phyloP scores from a whole-genome alignment of 2,797 vertebrate genomes.

The Odontamblyopus rebecca region DNA sequence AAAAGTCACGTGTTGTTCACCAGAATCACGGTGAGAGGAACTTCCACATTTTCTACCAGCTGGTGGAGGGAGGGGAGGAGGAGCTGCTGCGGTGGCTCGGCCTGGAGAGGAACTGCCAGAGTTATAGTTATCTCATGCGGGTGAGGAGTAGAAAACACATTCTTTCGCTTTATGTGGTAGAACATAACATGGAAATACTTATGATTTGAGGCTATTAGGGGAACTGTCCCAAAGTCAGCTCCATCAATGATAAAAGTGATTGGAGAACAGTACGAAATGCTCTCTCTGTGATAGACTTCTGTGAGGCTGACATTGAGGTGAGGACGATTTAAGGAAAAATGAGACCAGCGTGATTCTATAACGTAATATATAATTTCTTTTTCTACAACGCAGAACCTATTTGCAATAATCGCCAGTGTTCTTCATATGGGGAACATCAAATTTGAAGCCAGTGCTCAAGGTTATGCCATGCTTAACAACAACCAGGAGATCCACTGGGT shows the following conservation, averaged over 20 bases:
- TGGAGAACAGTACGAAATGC: slow-evolving; percentile 91
- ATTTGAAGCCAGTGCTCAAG: slow-evolving; percentile 83
- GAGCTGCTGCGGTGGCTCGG: slow-evolving; percentile 85
- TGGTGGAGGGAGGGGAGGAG: slow-evolving; percentile 88
- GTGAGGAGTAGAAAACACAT: slow-evolving; percentile 93
- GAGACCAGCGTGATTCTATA: neutral
- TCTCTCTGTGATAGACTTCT: slow-evolving; percentile 88
- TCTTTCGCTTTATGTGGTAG: neutral
- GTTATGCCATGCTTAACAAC: slow-evolving; percentile 78
- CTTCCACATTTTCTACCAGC: slow-evolving; percentile 98
- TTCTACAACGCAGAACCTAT: slow-evolving; percentile 79
- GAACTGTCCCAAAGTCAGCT: slow-evolving; percentile 85
- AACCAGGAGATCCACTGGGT: slow-evolving; percentile 87
- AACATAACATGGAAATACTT: neutral
- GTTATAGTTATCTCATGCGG: slow-evolving; percentile 90
- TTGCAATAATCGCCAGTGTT: slow-evolving; percentile 89
- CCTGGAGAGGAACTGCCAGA: slow-evolving; percentile 84
- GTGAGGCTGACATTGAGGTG: slow-evolving; percentile 86
- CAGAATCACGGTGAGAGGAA: slow-evolving; percentile 96
- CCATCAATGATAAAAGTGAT: slow-evolving; percentile 88
- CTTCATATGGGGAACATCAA: slow-evolving; percentile 92
- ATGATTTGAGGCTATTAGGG: slow-evolving; percentile 75
- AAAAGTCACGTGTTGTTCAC: slow-evolving; percentile 95
- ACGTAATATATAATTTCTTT: neutral
- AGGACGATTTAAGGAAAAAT: neutral